Percentiles rank a stretch among this genome's conserved stretches.
Conservation (phyloP, 2,797 vertebrate genomes). For the Manis crassicaudata region DNA sequence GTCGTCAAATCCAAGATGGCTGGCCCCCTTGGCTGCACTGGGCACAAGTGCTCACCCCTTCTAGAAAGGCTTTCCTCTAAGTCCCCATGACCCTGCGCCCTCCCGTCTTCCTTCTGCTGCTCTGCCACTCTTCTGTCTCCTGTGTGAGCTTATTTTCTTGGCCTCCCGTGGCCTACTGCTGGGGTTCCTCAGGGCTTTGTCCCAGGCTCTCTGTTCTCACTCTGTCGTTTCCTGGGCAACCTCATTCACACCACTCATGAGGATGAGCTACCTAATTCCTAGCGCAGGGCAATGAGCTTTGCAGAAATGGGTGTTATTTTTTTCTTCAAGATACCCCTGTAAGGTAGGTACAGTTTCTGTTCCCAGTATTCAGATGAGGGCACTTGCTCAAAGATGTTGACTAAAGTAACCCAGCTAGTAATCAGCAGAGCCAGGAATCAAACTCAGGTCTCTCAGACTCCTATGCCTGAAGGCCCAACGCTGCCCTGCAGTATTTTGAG, state of each 20-base stretch:
- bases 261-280: not conserved
- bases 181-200: not conserved
- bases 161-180: not conserved
- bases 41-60: not conserved
- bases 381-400: not conserved
- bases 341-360: not conserved
- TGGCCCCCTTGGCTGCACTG: not conserved
- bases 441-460: not conserved
- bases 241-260: not conserved
- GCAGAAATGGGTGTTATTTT: not conserved
- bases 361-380: not conserved
- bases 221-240: not conserved
- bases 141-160: not conserved
- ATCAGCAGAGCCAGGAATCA: not conserved
- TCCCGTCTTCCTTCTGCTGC: not conserved
- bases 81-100: not conserved
- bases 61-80: not conserved
- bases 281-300: not conserved
- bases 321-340: not conserved
- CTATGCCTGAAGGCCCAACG: not conserved
- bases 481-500: not conserved
- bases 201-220: not conserved
- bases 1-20: not conserved
- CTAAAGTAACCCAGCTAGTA: not conserved
- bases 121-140: not conserved